Evolutionary conservation across 2,797 vertebrate genomes (phyloP), one percentile per base, ranked within the genome.

Genomic region (Meda fulgida): DNA sequence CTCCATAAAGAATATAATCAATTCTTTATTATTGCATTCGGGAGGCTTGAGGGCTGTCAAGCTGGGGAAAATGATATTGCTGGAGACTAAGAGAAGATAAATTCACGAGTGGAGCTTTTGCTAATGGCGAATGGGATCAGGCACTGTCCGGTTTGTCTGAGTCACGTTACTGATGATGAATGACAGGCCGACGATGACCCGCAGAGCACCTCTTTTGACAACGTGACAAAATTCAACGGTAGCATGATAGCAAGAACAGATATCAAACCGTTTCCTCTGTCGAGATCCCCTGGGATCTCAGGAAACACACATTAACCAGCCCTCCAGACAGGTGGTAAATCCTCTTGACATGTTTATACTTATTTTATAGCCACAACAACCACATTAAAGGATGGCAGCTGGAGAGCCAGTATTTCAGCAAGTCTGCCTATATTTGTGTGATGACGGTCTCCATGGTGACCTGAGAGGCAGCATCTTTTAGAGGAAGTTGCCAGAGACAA

Each of bases 21-120:
- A 93, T 95, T 95, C 93, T 93, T 91, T 92, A 93, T 94, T 95
- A 95, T 94, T 93, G 93, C 92, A 87, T 92, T 92, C 91, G 88
- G 76, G 80, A 91, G 91, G 93, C 93, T 95, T 85, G 92, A 92
- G 92, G 93, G 91, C 93, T 92, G 89, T 93, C 91, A 93, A 88
- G 91, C 91, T 89, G 89, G 91, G 92, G 92, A 92, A 95, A 94
- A 95, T 93, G 89, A 91, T 91, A 92, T 91, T 88, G 91, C 88
- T 69, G 38, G 65, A 70, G 84, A 87, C 85, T 86, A 84, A 80
- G 92, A 87, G 80, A 92, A 93, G 94, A 95, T 92, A 94, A 93
- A 95, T 94, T 92, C 92, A 92, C 92, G 89, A 89, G 88, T 67
- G 73, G 84, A 89, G 88, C 85, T 88, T 48, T 92, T 92, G 85